Percentiles rank a stretch among this genome's conserved stretches.
These are phyloP conservation scores for Danaus chrysippus DNA, from an alignment of 2,888 invertebrate species.

Conservation along the genomic window DNA sequence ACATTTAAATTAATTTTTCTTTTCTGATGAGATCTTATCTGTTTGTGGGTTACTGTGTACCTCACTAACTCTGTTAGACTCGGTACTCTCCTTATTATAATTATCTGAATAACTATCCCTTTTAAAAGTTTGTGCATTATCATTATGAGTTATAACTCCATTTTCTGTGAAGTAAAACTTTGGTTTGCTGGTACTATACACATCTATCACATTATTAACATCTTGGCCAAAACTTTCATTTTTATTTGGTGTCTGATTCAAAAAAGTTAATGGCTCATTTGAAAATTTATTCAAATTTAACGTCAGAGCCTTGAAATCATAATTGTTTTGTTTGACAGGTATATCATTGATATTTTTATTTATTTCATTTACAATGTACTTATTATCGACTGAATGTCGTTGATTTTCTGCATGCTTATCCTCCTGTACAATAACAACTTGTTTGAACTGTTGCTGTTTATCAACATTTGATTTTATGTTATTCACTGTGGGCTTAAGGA, in stretches of 20 bases:
- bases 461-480: constrained; percentile 27
- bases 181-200: constrained; percentile 44
- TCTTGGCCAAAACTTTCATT: constrained; percentile 37
- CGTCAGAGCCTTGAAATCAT: constrained; percentile 54
- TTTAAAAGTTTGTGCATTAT: constrained; percentile 31
- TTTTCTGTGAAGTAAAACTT: constrained; percentile 48
- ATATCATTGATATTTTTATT: constrained; percentile 28
- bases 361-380: constrained; percentile 39
- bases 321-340: constrained; percentile 44
- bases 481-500: constrained; percentile 47
- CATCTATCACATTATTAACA: constrained; percentile 37
- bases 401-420: constrained; percentile 21
- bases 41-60: constrained; percentile 19
- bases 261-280: constrained; percentile 38
- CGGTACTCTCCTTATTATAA: constrained; percentile 33
- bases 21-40: constrained; percentile 12
- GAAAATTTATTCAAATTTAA: constrained; percentile 47
- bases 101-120: constrained; percentile 28
- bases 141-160: constrained; percentile 31
- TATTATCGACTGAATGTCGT: constrained; percentile 30
- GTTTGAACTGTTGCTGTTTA: constrained; percentile 48
- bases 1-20: constrained; percentile 12
- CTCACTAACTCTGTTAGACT: constrained; percentile 31
- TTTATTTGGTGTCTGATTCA: constrained; percentile 35
- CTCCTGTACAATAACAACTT: constrained; percentile 55